A percentile compares a stretch with the other conserved stretches of the same genome.
These are phyloP conservation scores for Anseranas semipalmata DNA, from an alignment of 2,113 vertebrate species.

Conservation along the genomic window DNA sequence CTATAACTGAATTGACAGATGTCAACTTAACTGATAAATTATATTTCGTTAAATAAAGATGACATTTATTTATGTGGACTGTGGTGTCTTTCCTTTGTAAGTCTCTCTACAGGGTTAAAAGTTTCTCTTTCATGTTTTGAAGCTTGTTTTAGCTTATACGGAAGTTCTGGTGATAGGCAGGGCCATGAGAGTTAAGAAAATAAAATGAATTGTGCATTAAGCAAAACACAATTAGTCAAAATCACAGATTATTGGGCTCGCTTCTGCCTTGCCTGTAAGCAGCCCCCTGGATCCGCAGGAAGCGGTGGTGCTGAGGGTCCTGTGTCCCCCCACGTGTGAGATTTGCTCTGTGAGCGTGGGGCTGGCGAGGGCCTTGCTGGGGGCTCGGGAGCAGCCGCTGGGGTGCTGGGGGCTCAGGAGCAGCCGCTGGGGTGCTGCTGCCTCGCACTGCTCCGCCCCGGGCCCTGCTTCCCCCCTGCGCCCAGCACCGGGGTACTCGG, in stretches of 20 bases:
- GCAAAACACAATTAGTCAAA: accelerated
- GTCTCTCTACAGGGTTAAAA: accelerated
- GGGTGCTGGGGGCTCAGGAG: too few relatives aligned
- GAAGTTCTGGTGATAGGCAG: not conserved
- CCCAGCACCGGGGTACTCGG: too few relatives aligned
- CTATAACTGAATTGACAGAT: conserved; percentile 77
- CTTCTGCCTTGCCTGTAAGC: accelerated
- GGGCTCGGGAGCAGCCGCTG: too few relatives aligned
- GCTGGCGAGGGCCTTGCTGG: too few relatives aligned
- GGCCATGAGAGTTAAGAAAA: not conserved
- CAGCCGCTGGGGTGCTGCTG: too few relatives aligned
- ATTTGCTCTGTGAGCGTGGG: too few relatives aligned
- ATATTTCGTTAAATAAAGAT: conserved; percentile 86
- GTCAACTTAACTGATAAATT: conserved; percentile 81
- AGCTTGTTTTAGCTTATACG: not conserved
- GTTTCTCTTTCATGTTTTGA: not conserved
- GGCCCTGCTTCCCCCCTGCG: too few relatives aligned
- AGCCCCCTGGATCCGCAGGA: too few relatives aligned
- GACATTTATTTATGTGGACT: conserved; percentile 78
- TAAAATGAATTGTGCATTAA: not conserved
- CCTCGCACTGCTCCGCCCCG: too few relatives aligned
- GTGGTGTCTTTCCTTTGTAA: not conserved
- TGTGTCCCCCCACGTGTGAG: too few relatives aligned
- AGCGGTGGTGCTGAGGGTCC: too few relatives aligned
- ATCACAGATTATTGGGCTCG: not conserved